These are phyloP conservation scores for Artibeus jamaicensis DNA, from an alignment of 2,797 vertebrate genomes.

Conservation along the genomic window DNA sequence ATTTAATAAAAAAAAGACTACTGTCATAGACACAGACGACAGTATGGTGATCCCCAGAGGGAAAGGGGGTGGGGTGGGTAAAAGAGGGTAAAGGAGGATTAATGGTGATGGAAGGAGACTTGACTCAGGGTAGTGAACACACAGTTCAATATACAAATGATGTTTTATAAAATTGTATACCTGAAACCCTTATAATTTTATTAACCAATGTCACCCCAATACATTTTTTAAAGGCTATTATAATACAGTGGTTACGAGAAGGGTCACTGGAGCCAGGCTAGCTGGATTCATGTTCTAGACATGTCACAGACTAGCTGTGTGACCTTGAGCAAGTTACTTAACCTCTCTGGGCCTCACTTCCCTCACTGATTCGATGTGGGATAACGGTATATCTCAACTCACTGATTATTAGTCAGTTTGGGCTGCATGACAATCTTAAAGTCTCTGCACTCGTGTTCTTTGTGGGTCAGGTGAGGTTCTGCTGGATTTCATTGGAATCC, in stretches of 20 bases:
- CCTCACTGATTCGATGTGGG: neutral
- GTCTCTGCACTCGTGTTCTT: neutral
- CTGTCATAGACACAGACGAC: neutral
- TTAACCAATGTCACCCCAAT: neutral
- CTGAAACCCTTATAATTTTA: neutral
- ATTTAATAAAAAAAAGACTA: neutral
- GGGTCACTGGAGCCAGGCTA: neutral
- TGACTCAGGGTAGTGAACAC: neutral
- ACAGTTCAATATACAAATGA: neutral
- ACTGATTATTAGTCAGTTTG: neutral
- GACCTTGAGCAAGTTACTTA: neutral
- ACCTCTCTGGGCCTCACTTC: neutral
- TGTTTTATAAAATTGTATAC: neutral
- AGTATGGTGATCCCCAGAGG: neutral
- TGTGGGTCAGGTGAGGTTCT: neutral
- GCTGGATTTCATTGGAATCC: too few species aligned
- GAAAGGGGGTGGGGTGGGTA: neutral
- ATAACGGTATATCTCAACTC: neutral
- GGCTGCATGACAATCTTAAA: neutral
- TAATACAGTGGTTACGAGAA: neutral
- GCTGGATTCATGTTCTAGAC: neutral
- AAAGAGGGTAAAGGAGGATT: neutral
- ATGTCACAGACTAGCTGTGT: neutral
- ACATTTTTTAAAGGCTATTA: neutral
- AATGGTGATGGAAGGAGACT: neutral